A percentile compares a stretch with the other conserved stretches of the same genome.
phyloP scores from a whole-genome alignment of 2,888 invertebrate genomes.

The Willowsia nigromaculata region DNA sequence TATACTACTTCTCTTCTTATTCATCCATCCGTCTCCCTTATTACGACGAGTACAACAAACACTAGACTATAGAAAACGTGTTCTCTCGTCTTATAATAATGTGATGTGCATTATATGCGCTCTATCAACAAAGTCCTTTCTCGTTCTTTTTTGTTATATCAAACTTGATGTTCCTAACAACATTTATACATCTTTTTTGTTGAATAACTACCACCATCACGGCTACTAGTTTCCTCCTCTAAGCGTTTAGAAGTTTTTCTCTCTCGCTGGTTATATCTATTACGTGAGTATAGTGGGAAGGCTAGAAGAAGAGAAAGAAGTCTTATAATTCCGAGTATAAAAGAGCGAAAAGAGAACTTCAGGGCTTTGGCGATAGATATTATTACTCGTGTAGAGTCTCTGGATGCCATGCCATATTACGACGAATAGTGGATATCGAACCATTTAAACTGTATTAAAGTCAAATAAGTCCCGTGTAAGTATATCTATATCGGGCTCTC shows the following conservation, averaged over 20 bases:
- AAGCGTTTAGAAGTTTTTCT: slow-evolving; percentile 34
- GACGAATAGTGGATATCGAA: slow-evolving; percentile 65
- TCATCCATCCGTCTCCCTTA: slow-evolving; percentile 53
- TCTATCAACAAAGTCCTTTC: slow-evolving; percentile 44
- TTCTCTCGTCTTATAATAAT: slow-evolving; percentile 36
- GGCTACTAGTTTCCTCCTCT: slow-evolving; percentile 35
- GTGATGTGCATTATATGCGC: slow-evolving; percentile 34
- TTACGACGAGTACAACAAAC: not conserved
- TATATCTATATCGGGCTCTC: slow-evolving; percentile 50
- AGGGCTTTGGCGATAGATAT: slow-evolving; percentile 68
- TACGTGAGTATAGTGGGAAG: slow-evolving; percentile 16
- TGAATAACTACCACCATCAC: not conserved
- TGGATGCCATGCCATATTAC: slow-evolving; percentile 60
- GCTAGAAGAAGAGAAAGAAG: slow-evolving; percentile 34
- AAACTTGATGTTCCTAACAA: not conserved
- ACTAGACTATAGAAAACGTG: no score
- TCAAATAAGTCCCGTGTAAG: slow-evolving; percentile 60
- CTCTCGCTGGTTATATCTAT: slow-evolving; percentile 32
- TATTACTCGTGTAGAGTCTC: slow-evolving; percentile 34
- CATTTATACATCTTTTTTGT: not conserved
- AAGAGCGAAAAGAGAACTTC: slow-evolving; percentile 61
- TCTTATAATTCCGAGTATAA: slow-evolving; percentile 62
- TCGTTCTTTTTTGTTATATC: slow-evolving; percentile 29
- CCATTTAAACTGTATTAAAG: slow-evolving; percentile 71
- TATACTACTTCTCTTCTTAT: slow-evolving; percentile 44